Percentiles rank a stretch among this genome's conserved stretches.
phyloP scores from a whole-genome alignment of 2,888 invertebrate genomes.

The Ischnus inquisitorius region DNA sequence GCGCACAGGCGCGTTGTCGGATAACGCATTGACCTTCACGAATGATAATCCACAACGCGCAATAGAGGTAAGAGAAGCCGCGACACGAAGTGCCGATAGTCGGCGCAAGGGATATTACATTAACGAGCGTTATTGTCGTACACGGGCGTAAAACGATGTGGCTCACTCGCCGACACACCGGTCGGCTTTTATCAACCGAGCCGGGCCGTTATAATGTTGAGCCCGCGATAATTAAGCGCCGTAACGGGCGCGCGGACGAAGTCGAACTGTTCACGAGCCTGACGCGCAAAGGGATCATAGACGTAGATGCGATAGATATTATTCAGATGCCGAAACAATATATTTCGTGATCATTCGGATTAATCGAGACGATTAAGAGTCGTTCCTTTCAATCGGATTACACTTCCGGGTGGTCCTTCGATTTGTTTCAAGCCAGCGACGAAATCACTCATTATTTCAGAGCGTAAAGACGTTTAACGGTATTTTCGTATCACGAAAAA shows the following conservation, averaged over 20 bases:
- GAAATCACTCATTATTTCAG: too few species aligned
- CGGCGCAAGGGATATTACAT: conserved; percentile 52
- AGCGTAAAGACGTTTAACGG: too few species aligned
- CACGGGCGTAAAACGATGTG: conserved; percentile 40
- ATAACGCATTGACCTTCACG: too few species aligned
- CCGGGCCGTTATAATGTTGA: conserved; percentile 66
- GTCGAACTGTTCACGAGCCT: conserved; percentile 34
- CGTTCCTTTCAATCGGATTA: conserved; percentile 1
- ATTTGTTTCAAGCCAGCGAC: background rate
- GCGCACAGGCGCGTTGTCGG: background rate
- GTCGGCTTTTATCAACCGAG: conserved; percentile 61
- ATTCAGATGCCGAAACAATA: conserved; percentile 23
- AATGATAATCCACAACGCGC: conserved; percentile 29
- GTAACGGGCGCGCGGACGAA: conserved; percentile 58
- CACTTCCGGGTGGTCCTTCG: background rate
- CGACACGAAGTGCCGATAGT: conserved; percentile 54
- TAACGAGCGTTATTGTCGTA: conserved; percentile 54
- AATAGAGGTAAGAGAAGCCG: background rate
- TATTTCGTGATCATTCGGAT: conserved; percentile 32
- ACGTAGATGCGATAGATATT: background rate
- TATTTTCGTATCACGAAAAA: too few species aligned
- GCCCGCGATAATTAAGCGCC: conserved; percentile 66
- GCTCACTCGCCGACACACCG: conserved; percentile 46
- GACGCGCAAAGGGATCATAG: conserved; percentile 36
- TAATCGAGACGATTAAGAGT: conserved; percentile 5